Evolutionary conservation across 2,113 vertebrate species (phyloP).

Genomic region (Leucopsar rothschildi): DNA sequence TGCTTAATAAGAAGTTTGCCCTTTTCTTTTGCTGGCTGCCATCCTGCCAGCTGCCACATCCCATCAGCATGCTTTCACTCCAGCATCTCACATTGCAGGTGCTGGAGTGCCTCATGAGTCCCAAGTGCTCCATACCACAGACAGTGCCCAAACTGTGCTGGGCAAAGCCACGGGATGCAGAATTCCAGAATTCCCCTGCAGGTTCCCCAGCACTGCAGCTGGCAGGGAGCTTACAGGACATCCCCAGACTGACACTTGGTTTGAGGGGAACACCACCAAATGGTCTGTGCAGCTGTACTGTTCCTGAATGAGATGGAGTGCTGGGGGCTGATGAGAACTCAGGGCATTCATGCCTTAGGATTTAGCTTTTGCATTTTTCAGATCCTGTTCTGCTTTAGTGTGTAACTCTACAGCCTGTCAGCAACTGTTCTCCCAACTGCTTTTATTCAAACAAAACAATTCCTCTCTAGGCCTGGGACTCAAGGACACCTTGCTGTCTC

Average conservation of each 20-base stretch:
- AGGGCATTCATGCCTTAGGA: not conserved
- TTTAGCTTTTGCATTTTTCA: not conserved
- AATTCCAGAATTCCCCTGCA: not conserved
- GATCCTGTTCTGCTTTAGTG: not conserved
- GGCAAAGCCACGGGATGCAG: not conserved
- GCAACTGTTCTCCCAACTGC: not conserved
- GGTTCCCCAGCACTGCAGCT: not conserved
- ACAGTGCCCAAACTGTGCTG: not conserved
- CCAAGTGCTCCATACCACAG: accelerated
- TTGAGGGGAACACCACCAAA: not conserved
- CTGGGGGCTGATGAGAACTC: not conserved
- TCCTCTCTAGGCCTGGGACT: not conserved
- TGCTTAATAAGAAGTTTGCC: not conserved
- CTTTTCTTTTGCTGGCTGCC: not conserved
- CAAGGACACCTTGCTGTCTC: no score
- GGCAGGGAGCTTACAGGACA: not conserved
- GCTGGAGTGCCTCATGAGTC: not conserved
- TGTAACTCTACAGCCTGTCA: not conserved
- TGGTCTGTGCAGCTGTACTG: not conserved
- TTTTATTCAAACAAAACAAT: not conserved
- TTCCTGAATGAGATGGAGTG: accelerated
- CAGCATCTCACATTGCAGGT: not conserved
- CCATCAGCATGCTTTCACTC: not conserved
- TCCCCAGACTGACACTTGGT: not conserved
- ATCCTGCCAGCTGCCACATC: not conserved